A percentile compares a stretch with the other conserved stretches of the same genome.
Conservation (phyloP, 2,888 invertebrate genomes). For the Mythimna albipuncta region DNA sequence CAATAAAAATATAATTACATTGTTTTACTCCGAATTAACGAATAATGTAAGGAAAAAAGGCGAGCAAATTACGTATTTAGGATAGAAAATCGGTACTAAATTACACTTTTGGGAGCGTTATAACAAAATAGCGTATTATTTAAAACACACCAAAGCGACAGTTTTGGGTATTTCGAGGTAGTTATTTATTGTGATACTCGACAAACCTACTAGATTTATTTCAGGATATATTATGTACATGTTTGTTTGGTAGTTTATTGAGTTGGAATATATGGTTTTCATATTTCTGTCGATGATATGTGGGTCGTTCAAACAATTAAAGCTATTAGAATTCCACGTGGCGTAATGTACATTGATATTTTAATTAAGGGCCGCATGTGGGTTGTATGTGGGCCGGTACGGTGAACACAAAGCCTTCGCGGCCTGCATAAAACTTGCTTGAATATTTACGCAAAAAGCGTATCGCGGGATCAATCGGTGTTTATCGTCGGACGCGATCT, state of each 20-base stretch:
- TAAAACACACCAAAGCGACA: conserved; percentile 69
- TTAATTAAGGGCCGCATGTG: conserved; percentile 47
- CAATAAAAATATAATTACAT: conserved; percentile 89
- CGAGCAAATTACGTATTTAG: conserved; percentile 77
- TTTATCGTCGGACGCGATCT: conserved; percentile 87
- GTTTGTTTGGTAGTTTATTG: conserved; percentile 23
- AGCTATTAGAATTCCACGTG: conserved; percentile 46
- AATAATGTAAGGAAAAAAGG: conserved; percentile 77
- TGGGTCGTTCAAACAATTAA: conserved; percentile 45
- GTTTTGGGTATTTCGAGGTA: conserved; percentile 58
- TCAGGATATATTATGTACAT: conserved; percentile 6
- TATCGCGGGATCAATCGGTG: conserved; percentile 88
- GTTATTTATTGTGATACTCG: conserved; percentile 47
- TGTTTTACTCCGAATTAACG: conserved; percentile 83
- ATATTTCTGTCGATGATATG: conserved; percentile 40
- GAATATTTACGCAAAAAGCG: conserved; percentile 89
- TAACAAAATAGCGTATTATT: conserved; percentile 74
- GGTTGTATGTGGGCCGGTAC: conserved; percentile 59
- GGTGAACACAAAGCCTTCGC: conserved; percentile 74
- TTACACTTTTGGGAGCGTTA: conserved; percentile 76
- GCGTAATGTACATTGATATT: conserved; percentile 49
- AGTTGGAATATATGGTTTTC: conserved; percentile 30
- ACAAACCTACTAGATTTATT: conserved; percentile 35
- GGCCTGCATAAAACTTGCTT: conserved; percentile 81
- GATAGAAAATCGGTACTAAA: conserved; percentile 74